phyloP scores from a whole-genome alignment of 2,113 vertebrate species.

The Pristiophorus japonicus region DNA sequence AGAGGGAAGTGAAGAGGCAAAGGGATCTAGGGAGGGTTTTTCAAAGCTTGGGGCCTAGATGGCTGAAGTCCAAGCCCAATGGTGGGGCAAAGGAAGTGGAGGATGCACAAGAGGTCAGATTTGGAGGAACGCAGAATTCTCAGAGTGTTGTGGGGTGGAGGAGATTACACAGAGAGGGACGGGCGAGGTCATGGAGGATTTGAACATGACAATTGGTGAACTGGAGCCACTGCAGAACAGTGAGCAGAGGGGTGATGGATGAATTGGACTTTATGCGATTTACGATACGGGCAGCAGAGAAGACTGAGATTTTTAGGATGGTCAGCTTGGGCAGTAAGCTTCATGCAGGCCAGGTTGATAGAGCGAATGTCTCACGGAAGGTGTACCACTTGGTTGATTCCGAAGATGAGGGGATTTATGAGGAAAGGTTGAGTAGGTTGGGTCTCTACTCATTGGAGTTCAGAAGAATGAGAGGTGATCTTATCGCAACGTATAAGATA shows the following conservation, averaged over 20 bases:
- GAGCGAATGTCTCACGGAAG: background rate
- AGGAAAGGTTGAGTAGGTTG: too few species aligned
- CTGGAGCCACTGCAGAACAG: background rate
- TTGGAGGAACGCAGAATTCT: background rate
- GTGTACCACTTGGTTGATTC: too few species aligned
- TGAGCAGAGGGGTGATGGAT: background rate
- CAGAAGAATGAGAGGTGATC: too few species aligned
- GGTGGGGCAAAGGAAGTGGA: background rate
- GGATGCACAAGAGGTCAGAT: background rate
- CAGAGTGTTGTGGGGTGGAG: background rate
- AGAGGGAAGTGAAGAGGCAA: background rate
- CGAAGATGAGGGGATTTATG: too few species aligned
- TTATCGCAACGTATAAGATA: too few species aligned
- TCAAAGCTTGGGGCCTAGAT: background rate
- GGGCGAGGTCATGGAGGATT: background rate
- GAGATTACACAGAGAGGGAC: background rate
- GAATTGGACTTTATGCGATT: too few species aligned
- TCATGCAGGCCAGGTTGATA: too few species aligned
- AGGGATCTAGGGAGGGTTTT: background rate
- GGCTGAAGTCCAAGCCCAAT: background rate
- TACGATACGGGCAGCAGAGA: background rate
- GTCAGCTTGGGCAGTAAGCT: background rate
- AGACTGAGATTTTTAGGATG: background rate
- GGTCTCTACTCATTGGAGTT: too few species aligned
- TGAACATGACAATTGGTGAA: background rate